Evolutionary conservation across 2,113 vertebrate species (phyloP), one percentile per base, ranked within the genome.

Genomic region (Scomber japonicus): DNA sequence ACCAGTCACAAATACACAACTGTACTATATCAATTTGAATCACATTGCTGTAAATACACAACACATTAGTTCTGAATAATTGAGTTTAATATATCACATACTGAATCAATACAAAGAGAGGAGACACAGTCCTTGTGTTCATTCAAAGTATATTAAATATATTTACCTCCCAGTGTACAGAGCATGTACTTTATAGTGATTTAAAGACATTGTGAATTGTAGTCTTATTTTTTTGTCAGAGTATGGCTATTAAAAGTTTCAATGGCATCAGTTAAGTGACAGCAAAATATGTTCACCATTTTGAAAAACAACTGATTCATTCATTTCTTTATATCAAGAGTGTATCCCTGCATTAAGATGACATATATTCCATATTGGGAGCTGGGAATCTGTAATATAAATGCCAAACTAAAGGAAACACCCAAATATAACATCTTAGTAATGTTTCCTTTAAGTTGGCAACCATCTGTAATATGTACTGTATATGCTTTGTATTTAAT

Each of bases 121-220:
- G n/a, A 30, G 54, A 74, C 21, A 9, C 62, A 54, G 61, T 83
- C 60, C 48, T 79, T 76, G 55, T 85, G 71, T 87, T 85, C 56
- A 80, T 75, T 84, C 51, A 75, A 45, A 74, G 31, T 83, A 56
- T 81, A 86, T 67, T 9, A 80, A 71, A 3, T 81, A 19, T 78
- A 78, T 88, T 74, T 57, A 78, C 19, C 50, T 80, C 80, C 72
- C 48, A 31, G 12, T 89, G 75, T 89, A 88, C 71, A 87, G 80
- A 85, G 87, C 89, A 88, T 92, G 89, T 71, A 76, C 59, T 84
- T 79, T 85, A 27, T 84, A 59, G 77, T 90, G 54, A 86, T 75
- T 48, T 83, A 71, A 77, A 67, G 30, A 71, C 63, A 57, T 89
- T 84, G 82, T 92, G 87, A 86, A 78, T 46, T 82, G 44, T 86